Evolutionary conservation across 2,888 invertebrate species (phyloP), one percentile per base, ranked within the genome.

Genomic region (Vandiemenella viatica): DNA sequence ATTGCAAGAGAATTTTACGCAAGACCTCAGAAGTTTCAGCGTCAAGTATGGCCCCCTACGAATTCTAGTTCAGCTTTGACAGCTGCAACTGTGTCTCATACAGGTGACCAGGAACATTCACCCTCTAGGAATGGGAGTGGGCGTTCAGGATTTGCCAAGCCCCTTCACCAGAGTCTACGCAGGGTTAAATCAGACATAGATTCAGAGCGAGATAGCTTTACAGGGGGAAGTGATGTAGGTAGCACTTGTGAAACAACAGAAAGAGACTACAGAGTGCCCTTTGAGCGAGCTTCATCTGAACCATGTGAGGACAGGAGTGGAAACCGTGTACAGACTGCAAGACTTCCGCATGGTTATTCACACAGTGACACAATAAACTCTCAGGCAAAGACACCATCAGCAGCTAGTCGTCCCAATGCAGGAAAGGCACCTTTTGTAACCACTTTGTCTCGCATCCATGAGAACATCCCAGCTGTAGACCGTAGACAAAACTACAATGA

Each of bases 11-110:
- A 83, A 63, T 84, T 83, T 63, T 85, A 85, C 59, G 79, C 83
- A n/a, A 73, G 82, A 60, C 84, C 85, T 18, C 83, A 83, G 61
- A 83, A 81, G 61, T 66, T 86, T 53, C 80, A 80, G 57, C 78
- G 77, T 57, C 77, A 76, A 16, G 73, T 79, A 37, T 82, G 82
- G 81, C 83, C 83, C 1, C 83, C 83, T 7, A 41, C 46, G 18
- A 49, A 17, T 32, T 32, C 32, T 32, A 32, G 13, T 32, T 32
- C 32, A n/a, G n/a, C n/a, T n/a, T n/a, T n/a, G n/a, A n/a, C n/a
- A n/a, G n/a, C n/a, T n/a, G n/a, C n/a, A 13, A 10, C 32, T 13
- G 32, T 13, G n/a, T 32, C 32, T 32, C n/a, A 2, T 4, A 2
- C n/a, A n/a, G 32, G 32, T 13, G 10, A 32, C n/a, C 10, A n/a